Evolutionary conservation across 1,140 invertebrate genomes (phyloP).

Genomic region (Diorhabda sublineata): DNA sequence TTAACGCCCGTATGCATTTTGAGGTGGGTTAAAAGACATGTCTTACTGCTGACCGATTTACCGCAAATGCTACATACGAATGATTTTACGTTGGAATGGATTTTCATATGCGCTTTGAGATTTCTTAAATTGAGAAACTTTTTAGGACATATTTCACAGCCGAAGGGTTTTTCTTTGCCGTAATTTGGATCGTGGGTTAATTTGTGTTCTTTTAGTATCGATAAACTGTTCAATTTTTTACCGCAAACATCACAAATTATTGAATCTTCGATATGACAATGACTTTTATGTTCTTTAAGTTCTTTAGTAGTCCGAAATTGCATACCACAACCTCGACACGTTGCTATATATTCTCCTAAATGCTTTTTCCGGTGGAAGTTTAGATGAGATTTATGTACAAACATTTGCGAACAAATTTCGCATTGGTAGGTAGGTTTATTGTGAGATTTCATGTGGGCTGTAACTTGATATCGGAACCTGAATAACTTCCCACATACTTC

Average conservation of each 20-base stretch:
- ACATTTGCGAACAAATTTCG: slow-evolving; percentile 52
- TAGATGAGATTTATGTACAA: slow-evolving; percentile 64
- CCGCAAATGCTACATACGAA: slow-evolving; percentile 52
- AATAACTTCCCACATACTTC: slow-evolving; percentile 40
- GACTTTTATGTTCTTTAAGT: slow-evolving; percentile 29
- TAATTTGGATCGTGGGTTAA: slow-evolving; percentile 29
- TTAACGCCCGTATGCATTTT: slow-evolving; percentile 45
- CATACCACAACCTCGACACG: slow-evolving; percentile 33
- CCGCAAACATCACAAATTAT: slow-evolving; percentile 37
- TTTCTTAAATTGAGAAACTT: slow-evolving; percentile 23
- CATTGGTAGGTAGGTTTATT: slow-evolving; percentile 40
- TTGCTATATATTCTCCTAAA: slow-evolving; percentile 48
- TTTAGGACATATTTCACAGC: slow-evolving; percentile 35
- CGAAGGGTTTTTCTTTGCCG: slow-evolving; percentile 15
- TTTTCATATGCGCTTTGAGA: slow-evolving; percentile 55
- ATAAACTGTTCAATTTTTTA: slow-evolving; percentile 24
- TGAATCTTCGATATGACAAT: slow-evolving; percentile 27
- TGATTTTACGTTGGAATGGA: slow-evolving; percentile 60
- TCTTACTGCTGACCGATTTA: slow-evolving; percentile 44
- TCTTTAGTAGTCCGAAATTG: slow-evolving; percentile 30
- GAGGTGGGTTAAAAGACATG: slow-evolving; percentile 37
- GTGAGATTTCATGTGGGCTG: slow-evolving; percentile 27
- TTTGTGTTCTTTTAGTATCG: slow-evolving; percentile 37
- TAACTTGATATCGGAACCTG: slow-evolving; percentile 32
- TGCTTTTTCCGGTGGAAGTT: slow-evolving; percentile 61